Percentiles rank a stretch among this genome's conserved stretches.
phyloP scores from a whole-genome alignment of 2,888 invertebrate genomes.

The Bimastos eiseni region DNA sequence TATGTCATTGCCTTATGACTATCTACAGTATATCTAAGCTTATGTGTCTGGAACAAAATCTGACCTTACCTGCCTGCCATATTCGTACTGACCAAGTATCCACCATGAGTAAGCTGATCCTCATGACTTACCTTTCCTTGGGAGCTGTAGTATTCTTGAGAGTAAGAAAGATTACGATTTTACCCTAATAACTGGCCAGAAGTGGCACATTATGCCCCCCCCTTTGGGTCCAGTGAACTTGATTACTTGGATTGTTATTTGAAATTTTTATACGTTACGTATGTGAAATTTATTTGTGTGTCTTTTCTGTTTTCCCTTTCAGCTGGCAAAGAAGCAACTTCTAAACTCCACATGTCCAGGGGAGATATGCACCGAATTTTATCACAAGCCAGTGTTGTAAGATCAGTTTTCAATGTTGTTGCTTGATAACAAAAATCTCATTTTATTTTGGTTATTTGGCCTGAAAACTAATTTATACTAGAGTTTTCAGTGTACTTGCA shows the following conservation, averaged over 20 bases:
- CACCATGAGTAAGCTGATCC: too few species aligned
- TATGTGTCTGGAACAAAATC: too few species aligned
- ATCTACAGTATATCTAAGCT: too few species aligned
- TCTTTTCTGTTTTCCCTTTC: neutral
- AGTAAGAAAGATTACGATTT: too few species aligned
- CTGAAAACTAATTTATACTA: neutral
- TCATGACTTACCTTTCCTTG: too few species aligned
- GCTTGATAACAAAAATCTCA: neutral
- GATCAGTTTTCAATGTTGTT: neutral
- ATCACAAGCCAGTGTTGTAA: slow-evolving; percentile 9
- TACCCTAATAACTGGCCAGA: too few species aligned
- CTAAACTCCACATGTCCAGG: neutral
- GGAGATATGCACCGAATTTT: neutral
- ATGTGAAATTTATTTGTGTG: neutral
- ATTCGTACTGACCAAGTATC: too few species aligned
- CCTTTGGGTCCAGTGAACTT: neutral
- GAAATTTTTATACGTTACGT: neutral
- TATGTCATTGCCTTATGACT: too few species aligned
- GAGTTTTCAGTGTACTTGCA: neutral
- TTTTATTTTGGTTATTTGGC: neutral
- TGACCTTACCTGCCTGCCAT: too few species aligned
- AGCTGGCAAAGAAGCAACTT: neutral
- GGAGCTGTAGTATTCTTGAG: too few species aligned
- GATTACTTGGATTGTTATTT: neutral
- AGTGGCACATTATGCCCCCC: neutral